phyloP scores from a whole-genome alignment of 2,113 vertebrate genomes.

The Prietella phreatophila region DNA sequence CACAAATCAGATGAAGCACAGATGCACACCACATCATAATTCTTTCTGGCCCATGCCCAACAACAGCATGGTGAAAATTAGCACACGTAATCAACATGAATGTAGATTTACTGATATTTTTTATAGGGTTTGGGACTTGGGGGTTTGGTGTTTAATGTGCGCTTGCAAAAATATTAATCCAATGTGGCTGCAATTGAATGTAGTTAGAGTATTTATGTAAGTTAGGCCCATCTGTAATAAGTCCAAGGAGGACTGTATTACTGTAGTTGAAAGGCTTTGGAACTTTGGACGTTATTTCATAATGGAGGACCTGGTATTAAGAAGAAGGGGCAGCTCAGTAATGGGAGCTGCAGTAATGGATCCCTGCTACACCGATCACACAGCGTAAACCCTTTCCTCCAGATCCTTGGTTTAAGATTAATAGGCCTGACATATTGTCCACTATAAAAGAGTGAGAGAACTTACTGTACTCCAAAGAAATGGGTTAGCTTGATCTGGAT shows the following conservation, averaged over 20 bases:
- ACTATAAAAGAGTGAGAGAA: slow-evolving; percentile 30
- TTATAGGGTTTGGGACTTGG: slow-evolving; percentile 28
- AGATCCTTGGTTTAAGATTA: neutral
- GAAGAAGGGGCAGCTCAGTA: slow-evolving; percentile 8
- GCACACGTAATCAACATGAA: slow-evolving; percentile 23
- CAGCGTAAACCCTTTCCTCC: neutral
- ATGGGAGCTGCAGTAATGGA: neutral
- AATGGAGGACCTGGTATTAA: neutral
- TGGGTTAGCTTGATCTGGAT: neutral
- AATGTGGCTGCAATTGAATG: slow-evolving; percentile 4
- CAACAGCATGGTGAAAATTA: slow-evolving; percentile 38
- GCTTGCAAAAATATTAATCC: slow-evolving; percentile 16
- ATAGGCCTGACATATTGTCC: neutral
- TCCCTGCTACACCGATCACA: slow-evolving; percentile 4
- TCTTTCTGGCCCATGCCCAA: slow-evolving; percentile 19
- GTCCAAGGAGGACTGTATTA: neutral
- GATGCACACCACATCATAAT: slow-evolving; percentile 10
- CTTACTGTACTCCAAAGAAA: slow-evolving; percentile 33
- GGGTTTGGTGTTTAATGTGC: slow-evolving; percentile 25
- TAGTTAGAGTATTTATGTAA: slow-evolving; percentile 27
- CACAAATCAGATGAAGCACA: slow-evolving; percentile 30
- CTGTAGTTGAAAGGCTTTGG: neutral
- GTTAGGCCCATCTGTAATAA: slow-evolving; percentile 1
- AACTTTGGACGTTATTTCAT: neutral
- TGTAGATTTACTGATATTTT: slow-evolving; percentile 40